Evolutionary conservation across 2,797 vertebrate genomes (phyloP).

Genomic region (Anabacerthia variegaticeps): DNA sequence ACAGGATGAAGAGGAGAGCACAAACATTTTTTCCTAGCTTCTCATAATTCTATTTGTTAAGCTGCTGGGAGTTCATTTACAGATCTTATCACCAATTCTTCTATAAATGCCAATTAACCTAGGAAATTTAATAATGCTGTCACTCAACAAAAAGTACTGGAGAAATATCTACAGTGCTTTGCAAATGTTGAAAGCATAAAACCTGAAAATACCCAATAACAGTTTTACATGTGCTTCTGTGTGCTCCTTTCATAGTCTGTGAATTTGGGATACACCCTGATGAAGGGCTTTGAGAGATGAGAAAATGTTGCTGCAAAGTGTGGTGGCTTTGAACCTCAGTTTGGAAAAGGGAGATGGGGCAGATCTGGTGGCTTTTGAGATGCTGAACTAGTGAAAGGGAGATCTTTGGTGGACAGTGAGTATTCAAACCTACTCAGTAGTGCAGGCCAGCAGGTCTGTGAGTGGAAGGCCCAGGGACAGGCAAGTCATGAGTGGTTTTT

Average conservation of each 20-base stretch:
- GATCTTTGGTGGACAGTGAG: rapidly evolving
- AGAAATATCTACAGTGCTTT: background rate
- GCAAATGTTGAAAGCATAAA: background rate
- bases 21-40: background rate
- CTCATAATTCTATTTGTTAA: background rate
- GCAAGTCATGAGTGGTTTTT: background rate
- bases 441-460: background rate
- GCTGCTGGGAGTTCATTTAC: background rate
- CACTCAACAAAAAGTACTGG: background rate
- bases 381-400: background rate
- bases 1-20: background rate
- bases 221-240: background rate
- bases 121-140: background rate
- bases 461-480: background rate
- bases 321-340: background rate
- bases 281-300: background rate
- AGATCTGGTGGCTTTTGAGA: background rate
- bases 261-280: background rate
- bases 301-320: background rate
- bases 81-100: background rate
- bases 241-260: background rate
- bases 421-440: background rate
- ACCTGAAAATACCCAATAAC: background rate
- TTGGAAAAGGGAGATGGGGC: background rate
- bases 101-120: background rate